Conservation (phyloP, 2,888 invertebrate species). For the Drosophila pseudotalamancana region DNA sequence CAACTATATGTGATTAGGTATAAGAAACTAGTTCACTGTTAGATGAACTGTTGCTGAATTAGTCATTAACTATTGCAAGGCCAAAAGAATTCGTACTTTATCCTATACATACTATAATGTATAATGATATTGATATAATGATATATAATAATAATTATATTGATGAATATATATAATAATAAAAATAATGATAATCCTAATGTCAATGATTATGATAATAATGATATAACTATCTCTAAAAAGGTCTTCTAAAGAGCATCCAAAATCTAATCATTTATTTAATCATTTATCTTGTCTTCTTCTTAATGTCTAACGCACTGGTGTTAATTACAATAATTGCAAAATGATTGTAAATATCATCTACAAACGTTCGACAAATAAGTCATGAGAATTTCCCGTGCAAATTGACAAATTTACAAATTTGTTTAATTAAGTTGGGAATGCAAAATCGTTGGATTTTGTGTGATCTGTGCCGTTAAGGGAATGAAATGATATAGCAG, state of each 20-base stretch:
- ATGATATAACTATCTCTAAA: too few species aligned
- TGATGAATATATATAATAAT: neutral
- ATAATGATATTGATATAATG: too few species aligned
- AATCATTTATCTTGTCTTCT: neutral
- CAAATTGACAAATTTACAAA: constrained; percentile 41
- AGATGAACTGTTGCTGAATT: too few species aligned
- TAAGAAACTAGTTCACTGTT: neutral
- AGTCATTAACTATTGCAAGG: too few species aligned
- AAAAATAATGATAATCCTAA: neutral
- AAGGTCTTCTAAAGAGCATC: too few species aligned
- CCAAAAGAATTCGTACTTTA: too few species aligned
- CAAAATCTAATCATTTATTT: neutral
- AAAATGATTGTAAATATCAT: constrained; percentile 10
- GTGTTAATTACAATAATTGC: constrained; percentile 48
- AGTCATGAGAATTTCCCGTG: constrained; percentile 61
- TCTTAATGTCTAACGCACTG: neutral
- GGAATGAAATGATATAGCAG: constrained; percentile 3
- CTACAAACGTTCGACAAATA: constrained; percentile 11
- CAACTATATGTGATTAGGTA: neutral
- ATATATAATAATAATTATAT: too few species aligned
- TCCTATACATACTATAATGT: too few species aligned
- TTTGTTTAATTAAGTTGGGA: constrained; percentile 49
- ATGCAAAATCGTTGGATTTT: constrained; percentile 35
- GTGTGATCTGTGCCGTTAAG: constrained; percentile 43
- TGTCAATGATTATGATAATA: neutral